These are phyloP conservation scores for Agrochola lychnidis DNA, from an alignment of 2,888 invertebrate genomes.

Conservation along the genomic window DNA sequence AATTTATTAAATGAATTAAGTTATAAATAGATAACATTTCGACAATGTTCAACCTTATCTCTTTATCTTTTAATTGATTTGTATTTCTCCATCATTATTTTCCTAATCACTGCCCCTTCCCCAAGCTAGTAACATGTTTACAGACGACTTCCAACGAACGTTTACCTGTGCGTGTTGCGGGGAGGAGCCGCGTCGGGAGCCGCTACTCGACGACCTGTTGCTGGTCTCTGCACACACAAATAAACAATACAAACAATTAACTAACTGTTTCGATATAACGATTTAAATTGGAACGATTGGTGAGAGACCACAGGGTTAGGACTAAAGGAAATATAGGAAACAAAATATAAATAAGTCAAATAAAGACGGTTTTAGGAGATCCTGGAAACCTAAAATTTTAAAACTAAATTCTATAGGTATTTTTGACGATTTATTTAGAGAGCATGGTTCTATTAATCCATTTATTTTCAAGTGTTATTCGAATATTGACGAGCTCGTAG, in stretches of 20 bases:
- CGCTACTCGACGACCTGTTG: conserved; percentile 88
- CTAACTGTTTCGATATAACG: not conserved
- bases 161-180: conserved; percentile 79
- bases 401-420: not conserved
- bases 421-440: not conserved
- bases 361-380: not conserved
- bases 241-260: conserved; percentile 54
- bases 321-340: not conserved
- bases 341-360: not conserved
- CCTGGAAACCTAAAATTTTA: not conserved
- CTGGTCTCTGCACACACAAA: conserved; percentile 79
- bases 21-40: too few species aligned
- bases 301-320: not conserved
- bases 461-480: not conserved
- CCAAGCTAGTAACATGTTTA: not conserved
- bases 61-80: not conserved
- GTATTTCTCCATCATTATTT: not conserved
- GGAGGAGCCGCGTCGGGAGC: conserved; percentile 84
- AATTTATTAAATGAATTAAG: not conserved
- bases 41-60: not conserved
- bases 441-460: not conserved
- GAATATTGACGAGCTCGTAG: too few species aligned
- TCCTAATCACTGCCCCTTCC: not conserved
- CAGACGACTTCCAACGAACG: not conserved
- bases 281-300: not conserved